Evolutionary conservation across 2,797 vertebrate species (phyloP).

Genomic region (Esox lucius): DNA sequence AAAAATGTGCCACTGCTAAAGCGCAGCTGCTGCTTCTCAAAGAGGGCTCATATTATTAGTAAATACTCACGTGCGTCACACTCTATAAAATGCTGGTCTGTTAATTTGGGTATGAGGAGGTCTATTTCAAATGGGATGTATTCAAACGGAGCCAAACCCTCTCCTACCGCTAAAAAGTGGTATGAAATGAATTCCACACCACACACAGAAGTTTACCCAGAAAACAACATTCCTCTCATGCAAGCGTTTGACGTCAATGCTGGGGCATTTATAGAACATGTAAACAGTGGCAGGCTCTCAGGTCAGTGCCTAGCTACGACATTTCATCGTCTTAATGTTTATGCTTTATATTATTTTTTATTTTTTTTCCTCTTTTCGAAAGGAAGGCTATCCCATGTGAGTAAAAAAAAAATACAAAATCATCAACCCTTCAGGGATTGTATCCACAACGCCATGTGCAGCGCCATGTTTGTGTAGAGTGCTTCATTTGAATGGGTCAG

Average conservation of each 20-base stretch:
- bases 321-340: slow-evolving; percentile 9
- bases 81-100: slow-evolving; percentile 5
- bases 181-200: slow-evolving; percentile 53
- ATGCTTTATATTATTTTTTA: background rate
- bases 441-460: background rate
- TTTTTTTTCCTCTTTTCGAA: background rate
- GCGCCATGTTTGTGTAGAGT: background rate
- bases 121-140: slow-evolving; percentile 27
- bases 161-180: slow-evolving; percentile 2
- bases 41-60: background rate
- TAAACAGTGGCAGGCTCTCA: slow-evolving; percentile 55
- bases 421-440: background rate
- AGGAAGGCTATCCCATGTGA: background rate
- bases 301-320: slow-evolving; percentile 10
- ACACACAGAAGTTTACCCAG: slow-evolving; percentile 61
- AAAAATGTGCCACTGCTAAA: background rate
- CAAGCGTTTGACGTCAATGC: slow-evolving; percentile 60
- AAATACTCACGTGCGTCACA: slow-evolving; percentile 13
- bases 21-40: background rate
- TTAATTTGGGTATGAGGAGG: background rate
- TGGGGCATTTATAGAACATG: slow-evolving; percentile 48
- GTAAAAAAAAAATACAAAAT: background rate
- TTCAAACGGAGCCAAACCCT: slow-evolving; percentile 4
- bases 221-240: slow-evolving; percentile 61
- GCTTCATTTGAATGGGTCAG: slow-evolving; percentile 39